phyloP scores from a whole-genome alignment of 2,113 vertebrate species.

The Glaucomys volans region DNA sequence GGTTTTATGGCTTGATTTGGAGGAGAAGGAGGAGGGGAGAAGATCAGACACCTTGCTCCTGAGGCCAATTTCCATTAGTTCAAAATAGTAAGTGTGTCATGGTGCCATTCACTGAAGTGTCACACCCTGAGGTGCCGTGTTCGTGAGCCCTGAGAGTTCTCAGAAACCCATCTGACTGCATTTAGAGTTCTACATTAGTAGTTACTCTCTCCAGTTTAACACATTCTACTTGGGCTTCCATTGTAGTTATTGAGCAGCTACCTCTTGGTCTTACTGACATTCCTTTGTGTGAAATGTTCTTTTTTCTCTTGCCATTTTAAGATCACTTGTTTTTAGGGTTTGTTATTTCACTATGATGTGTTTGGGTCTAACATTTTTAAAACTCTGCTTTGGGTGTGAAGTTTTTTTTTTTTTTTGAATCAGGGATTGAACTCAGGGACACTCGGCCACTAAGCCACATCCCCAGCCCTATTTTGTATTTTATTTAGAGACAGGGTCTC shows the following conservation, averaged over 20 bases:
- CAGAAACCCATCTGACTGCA: neutral
- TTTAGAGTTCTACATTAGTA: neutral
- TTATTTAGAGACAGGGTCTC: no score
- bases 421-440: no score
- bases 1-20: neutral
- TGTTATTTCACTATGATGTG: neutral
- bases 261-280: neutral
- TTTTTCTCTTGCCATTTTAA: neutral
- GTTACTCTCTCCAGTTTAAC: neutral
- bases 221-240: neutral
- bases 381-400: neutral
- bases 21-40: neutral
- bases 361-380: neutral
- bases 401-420: no score
- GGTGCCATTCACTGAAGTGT: neutral
- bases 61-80: neutral
- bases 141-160: neutral
- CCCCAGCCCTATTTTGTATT: no score
- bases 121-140: no score
- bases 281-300: neutral
- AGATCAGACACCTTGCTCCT: neutral
- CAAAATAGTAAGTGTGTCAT: neutral
- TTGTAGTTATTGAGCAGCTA: neutral
- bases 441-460: no score
- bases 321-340: neutral